phyloP scores from a whole-genome alignment of 2,888 invertebrate species.

The Brachypalpus laphriformis region DNA sequence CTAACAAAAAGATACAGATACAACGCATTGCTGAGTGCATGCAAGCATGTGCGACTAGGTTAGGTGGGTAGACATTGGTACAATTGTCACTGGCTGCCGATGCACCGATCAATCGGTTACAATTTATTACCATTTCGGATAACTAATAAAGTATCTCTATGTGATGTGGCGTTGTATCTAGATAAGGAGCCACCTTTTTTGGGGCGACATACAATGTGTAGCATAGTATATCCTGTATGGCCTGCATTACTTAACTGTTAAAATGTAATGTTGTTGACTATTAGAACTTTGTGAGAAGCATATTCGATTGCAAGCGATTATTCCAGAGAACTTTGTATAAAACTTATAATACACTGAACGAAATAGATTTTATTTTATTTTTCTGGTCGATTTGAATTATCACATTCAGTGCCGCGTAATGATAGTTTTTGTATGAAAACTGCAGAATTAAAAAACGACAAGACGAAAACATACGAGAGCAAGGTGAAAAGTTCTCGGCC shows the following conservation, averaged over 20 bases:
- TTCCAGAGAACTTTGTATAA: neutral
- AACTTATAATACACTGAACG: conserved; percentile 61
- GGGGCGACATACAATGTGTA: conserved; percentile 34
- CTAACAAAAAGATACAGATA: conserved; percentile 11
- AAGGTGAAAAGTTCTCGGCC: too few species aligned
- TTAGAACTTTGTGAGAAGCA: conserved; percentile 16
- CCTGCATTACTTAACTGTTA: conserved; percentile 51
- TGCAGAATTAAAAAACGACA: too few species aligned
- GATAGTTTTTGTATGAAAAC: too few species aligned
- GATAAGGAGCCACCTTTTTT: conserved; percentile 54
- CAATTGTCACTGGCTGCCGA: conserved; percentile 59
- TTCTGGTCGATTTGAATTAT: too few species aligned
- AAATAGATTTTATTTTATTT: too few species aligned
- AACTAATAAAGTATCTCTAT: conserved; percentile 66
- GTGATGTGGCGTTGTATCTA: conserved; percentile 50
- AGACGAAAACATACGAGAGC: too few species aligned
- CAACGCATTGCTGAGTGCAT: conserved; percentile 38
- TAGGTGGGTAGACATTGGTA: conserved; percentile 59
- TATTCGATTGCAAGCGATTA: conserved; percentile 3
- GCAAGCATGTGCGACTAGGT: conserved; percentile 57
- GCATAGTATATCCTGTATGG: conserved; percentile 11
- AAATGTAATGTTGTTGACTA: conserved; percentile 19
- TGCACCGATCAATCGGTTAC: conserved; percentile 67
- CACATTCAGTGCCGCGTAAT: too few species aligned
- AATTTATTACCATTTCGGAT: conserved; percentile 69